Percentiles rank a stretch among this genome's conserved stretches.
Conservation (phyloP, 2,888 invertebrate genomes). For the Cephonodes hylas region DNA sequence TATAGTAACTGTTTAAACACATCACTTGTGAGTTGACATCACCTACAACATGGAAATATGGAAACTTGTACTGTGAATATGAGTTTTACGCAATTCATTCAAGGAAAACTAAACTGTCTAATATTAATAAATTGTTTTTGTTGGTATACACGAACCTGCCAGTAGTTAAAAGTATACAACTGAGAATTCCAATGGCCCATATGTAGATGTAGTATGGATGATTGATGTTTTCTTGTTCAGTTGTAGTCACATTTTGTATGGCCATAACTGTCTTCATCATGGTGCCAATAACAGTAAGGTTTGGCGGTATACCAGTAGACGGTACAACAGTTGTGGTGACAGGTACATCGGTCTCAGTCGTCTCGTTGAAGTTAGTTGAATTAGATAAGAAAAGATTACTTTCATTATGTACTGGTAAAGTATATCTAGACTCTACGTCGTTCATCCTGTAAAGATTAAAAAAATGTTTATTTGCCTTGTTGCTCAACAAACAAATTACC, state of each 20-base stretch:
- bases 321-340: conserved; percentile 10
- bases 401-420: conserved; percentile 4
- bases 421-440: conserved; percentile 45
- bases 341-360: conserved; percentile 14
- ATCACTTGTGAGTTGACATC: background rate
- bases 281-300: conserved; percentile 52
- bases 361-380: conserved; percentile 19
- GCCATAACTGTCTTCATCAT: conserved; percentile 50
- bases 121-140: too few species aligned
- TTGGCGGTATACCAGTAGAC: conserved; percentile 31
- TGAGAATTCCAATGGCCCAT: conserved; percentile 81
- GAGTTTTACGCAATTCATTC: background rate
- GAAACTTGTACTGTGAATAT: background rate
- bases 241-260: conserved; percentile 46
- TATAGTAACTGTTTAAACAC: background rate
- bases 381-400: conserved; percentile 10
- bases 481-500: too few species aligned
- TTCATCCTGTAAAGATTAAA: conserved; percentile 71
- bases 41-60: background rate
- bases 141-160: conserved; percentile 60
- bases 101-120: too few species aligned
- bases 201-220: conserved; percentile 74
- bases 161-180: conserved; percentile 82
- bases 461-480: background rate
- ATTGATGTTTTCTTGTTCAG: conserved; percentile 39